Evolutionary conservation across 2,797 vertebrate species (phyloP), one percentile per base, ranked within the genome.

Genomic region (Coreius guichenoti): DNA sequence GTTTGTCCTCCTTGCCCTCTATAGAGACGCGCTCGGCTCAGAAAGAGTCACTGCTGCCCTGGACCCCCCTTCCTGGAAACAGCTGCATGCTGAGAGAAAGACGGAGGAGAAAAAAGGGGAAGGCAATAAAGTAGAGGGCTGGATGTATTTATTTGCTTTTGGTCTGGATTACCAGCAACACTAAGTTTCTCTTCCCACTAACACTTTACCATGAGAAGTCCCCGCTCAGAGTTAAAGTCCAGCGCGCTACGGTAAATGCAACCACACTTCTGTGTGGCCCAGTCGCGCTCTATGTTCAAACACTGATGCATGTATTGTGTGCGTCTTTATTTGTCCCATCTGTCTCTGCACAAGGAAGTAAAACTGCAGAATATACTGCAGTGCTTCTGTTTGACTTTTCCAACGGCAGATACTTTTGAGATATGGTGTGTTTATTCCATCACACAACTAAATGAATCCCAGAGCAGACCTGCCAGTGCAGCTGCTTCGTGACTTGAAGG

Each of bases 1-100:
- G 90, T 81, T 87, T 29, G 65, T 85, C 61, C 65, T 87, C 76
- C 63, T 77, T 86, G 54, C 63, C 58, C 83, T 68, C 74, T 33
- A 63, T 78, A 49, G 79, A 81, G 73, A 86, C 31, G 9, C 4
- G n/a, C 56, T 26, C 56, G 36, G 51, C 58, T 72, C 31, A 23
- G 72, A 68, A 12, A 51, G 85, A 70, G 58, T n/a, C 33, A 13
- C 68, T 69, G 43, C 36, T 65, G 33, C 61, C 79, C 75, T 19
- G 7, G 39, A 29, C 31, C 61, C 80, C 76, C 65, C 33, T 84
- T 86, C 82, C 82, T 85, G 86, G 80, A 90, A 87, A 86, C 81
- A 86, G 86, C 72, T 89, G 82, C 54, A 74, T 65, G 69, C 79
- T 85, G 83, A 85, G 90, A 90, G 68, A 90, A 81, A 49, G 56